A percentile compares a stretch with the other conserved stretches of the same genome.
These are phyloP conservation scores for Apostichopus californicus DNA, from an alignment of 35 echinoderm and acorn worm species.

Conservation along the genomic window DNA sequence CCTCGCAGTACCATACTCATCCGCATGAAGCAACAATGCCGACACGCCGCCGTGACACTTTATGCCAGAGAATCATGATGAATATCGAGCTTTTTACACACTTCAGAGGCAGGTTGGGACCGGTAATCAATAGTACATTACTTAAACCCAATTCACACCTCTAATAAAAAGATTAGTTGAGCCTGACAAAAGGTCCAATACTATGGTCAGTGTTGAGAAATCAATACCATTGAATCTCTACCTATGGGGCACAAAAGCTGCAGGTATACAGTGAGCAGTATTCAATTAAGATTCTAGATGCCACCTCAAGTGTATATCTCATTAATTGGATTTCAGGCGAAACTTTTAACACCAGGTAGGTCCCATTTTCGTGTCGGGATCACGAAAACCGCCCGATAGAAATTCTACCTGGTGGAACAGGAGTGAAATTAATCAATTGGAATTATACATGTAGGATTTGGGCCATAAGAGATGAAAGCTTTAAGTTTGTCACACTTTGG, in stretches of 20 bases:
- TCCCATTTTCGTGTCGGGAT: too few species aligned
- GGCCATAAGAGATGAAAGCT: too few species aligned
- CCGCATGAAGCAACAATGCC: too few species aligned
- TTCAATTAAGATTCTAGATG: background rate
- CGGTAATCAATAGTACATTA: conserved; percentile 41
- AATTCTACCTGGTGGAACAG: too few species aligned
- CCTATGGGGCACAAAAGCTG: background rate
- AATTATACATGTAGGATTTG: too few species aligned
- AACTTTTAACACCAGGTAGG: background rate
- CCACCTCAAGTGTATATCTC: background rate
- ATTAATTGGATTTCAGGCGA: background rate
- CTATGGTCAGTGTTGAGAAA: background rate
- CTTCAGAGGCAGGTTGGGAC: background rate
- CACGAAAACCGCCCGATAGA: too few species aligned
- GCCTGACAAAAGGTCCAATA: background rate
- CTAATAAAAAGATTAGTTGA: conserved; percentile 24
- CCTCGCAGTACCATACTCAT: too few species aligned
- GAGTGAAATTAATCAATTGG: too few species aligned
- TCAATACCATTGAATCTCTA: background rate
- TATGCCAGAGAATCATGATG: background rate
- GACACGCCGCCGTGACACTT: too few species aligned
- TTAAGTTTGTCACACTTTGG: too few species aligned
- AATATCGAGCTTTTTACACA: background rate
- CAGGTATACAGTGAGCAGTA: background rate
- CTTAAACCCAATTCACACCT: conserved; percentile 29